A percentile compares a stretch with the other conserved stretches of the same genome.
These are phyloP conservation scores for Zosterops hypoxanthus DNA, from an alignment of 2,113 vertebrate species.

Conservation along the genomic window DNA sequence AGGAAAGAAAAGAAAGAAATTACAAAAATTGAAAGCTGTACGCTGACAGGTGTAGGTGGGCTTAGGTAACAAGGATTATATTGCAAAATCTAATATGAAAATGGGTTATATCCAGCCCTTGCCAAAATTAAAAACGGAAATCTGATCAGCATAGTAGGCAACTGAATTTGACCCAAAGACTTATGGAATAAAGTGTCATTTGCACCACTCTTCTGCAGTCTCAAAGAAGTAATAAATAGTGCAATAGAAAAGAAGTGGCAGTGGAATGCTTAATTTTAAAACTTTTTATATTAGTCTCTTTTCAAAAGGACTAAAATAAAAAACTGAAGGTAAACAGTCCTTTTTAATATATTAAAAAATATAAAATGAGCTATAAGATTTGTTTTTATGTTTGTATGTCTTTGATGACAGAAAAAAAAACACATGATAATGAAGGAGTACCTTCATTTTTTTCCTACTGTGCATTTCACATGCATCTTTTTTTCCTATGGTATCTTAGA, in stretches of 20 bases:
- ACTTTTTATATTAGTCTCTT: neutral
- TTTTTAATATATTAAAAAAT: conserved; percentile 38
- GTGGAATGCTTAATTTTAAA: conserved; percentile 14
- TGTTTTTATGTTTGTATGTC: neutral
- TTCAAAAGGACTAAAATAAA: conserved; percentile 38
- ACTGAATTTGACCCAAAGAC: neutral
- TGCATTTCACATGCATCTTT: neutral
- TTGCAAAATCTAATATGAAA: conserved; percentile 39
- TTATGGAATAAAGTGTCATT: neutral
- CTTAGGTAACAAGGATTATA: conserved; percentile 52
- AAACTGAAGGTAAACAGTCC: neutral
- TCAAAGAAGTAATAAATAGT: conserved; percentile 1
- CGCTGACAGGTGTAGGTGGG: conserved; percentile 33
- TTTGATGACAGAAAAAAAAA: neutral
- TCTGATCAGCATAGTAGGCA: neutral
- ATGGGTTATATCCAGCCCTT: neutral
- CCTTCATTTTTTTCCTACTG: neutral
- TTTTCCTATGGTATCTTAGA: neutral
- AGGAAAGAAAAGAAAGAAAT: neutral
- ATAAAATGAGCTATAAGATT: neutral
- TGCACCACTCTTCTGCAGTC: neutral
- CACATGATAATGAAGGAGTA: neutral
- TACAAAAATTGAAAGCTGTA: neutral
- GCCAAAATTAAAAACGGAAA: conserved; percentile 19
- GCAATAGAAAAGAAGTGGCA: neutral